Base-by-base conservation (phyloP, 2,797 vertebrate species). In the Enteromius afrohamiltoni region DNA sequence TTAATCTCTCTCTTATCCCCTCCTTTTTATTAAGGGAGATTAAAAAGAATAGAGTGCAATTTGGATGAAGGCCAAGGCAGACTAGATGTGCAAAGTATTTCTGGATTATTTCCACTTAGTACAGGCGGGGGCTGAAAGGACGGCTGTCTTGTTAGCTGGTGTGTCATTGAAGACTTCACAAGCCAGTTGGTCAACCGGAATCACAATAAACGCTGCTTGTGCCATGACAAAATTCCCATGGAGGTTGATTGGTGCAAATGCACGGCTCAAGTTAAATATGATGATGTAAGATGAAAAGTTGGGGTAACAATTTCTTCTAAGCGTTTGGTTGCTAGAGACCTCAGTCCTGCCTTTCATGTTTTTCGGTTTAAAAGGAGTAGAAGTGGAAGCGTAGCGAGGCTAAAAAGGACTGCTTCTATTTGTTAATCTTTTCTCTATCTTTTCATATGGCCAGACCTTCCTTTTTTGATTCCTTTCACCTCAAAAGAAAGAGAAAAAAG, bases 401-500 rank as follows among this genome's bases (percentile, higher is more conserved):
- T 95, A 93, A 95, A 96, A 95, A 92, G 90, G 87, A 91, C 95
- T 92, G 92, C 93, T 94, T 95, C 93, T 96, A 92, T 96, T 96
- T 96, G 94, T 95, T 96, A 96, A 96, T 96, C 95, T 94, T 94
- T 92, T 93, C 92, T 93, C 86, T 90, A 90, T 94, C 90, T 94
- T 92, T 95, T 95, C 91, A 94, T 93, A 94, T 92, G 92, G 94
- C 91, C 93, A 93, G 91, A 93, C 86, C 92, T 96, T 94, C 91
- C 92, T 82, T 93, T 91, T 82, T 93, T 94, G 93, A 94, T 94
- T 91, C 93, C 68, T 92, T 91, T 88, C 94, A 94, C 94, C 94
- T 97, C 95, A 95, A 94, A 82, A 83, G 79, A 84, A 83, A 84
- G 62, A 88, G 89, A 93, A 96, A 97, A 96, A 97, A 96, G 96